Evolutionary conservation across 92 coral and sea anemone genomes (phyloP).

Genomic region (Bergia sp.): DNA sequence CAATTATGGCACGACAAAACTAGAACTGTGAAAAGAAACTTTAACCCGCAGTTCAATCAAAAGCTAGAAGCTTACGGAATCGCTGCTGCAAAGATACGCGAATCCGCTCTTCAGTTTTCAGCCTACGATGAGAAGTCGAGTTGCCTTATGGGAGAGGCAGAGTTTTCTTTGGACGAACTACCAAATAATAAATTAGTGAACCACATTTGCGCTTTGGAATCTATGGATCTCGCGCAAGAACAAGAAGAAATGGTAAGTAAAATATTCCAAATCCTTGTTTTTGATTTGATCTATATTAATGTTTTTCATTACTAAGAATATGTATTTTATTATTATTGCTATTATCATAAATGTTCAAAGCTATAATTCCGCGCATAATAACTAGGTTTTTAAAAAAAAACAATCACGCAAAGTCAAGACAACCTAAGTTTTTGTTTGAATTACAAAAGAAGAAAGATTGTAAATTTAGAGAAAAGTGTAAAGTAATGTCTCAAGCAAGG

Average conservation of each 20-base stretch:
- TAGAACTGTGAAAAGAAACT: constrained; percentile 37
- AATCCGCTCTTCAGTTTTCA: constrained; percentile 24
- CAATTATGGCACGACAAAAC: constrained; percentile 36
- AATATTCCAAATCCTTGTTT: neutral
- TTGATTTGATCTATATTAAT: neutral
- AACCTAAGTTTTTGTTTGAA: neutral
- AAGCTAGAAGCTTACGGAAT: constrained; percentile 41
- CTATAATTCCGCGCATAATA: neutral
- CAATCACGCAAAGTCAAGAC: neutral
- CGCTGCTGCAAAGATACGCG: constrained; percentile 7
- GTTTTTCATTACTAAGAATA: neutral
- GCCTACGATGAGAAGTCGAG: constrained; percentile 28
- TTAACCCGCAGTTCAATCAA: constrained; percentile 41
- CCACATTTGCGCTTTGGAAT: constrained; percentile 24
- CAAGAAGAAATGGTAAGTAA: constrained; percentile 18
- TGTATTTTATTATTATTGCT: neutral
- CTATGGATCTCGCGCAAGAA: neutral
- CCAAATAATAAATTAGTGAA: constrained; percentile 30
- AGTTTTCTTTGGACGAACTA: constrained; percentile 15
- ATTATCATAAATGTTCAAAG: neutral
- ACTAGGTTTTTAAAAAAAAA: neutral
- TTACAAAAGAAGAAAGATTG: neutral
- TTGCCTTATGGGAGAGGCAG: constrained; percentile 29
- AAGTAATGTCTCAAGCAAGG: neutral
- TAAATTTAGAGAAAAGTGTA: neutral